A percentile compares a stretch with the other conserved stretches of the same genome.
These are phyloP conservation scores for Prosapia bicincta DNA, from an alignment of 2,888 invertebrate genomes.

Conservation along the genomic window DNA sequence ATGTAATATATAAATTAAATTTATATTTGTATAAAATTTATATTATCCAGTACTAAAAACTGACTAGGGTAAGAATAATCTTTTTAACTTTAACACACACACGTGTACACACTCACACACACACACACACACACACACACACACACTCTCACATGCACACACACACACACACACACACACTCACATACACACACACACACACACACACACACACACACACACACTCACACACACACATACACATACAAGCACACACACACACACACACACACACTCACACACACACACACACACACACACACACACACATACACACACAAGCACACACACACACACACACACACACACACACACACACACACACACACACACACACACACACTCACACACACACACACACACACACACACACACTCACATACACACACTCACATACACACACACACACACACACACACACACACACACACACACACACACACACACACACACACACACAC, in stretches of 20 bases:
- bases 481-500: conserved; percentile 8
- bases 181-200: conserved; percentile 1
- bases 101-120: too few relatives aligned
- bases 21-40: too few relatives aligned
- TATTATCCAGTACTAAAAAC: too few relatives aligned
- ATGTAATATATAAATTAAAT: too few relatives aligned
- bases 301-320: conserved; percentile 1
- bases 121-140: too few relatives aligned
- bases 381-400: not conserved
- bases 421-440: not conserved
- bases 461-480: conserved; percentile 4
- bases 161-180: too few relatives aligned
- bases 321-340: conserved; percentile 3
- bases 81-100: too few relatives aligned
- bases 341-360: conserved; percentile 3
- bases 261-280: not conserved
- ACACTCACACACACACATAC: not conserved
- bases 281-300: conserved; percentile 1
- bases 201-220: not conserved
- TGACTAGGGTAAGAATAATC: too few relatives aligned
- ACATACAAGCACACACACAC: not conserved
- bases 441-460: not conserved
- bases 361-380: conserved; percentile 3
- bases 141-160: too few relatives aligned
- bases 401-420: not conserved